These are phyloP conservation scores for Platysteira castanea DNA, from an alignment of 2,113 vertebrate species.

Conservation along the genomic window DNA sequence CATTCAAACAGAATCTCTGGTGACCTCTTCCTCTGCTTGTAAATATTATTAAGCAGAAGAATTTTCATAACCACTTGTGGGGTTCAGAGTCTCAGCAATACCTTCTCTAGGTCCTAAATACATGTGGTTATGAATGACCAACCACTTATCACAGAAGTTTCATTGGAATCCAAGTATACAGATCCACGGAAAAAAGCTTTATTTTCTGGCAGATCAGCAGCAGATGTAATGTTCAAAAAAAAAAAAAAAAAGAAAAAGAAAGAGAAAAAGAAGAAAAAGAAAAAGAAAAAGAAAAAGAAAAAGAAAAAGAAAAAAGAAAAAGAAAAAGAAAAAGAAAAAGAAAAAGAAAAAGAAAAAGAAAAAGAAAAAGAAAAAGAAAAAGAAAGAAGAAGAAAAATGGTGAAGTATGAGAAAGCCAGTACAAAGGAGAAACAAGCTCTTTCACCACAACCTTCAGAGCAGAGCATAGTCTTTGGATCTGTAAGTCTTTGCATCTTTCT, in stretches of 20 bases:
- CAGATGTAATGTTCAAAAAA: background rate
- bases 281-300: too few species aligned
- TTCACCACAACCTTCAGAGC: background rate
- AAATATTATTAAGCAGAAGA: background rate
- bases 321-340: too few species aligned
- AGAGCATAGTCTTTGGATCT: background rate
- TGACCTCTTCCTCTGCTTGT: background rate
- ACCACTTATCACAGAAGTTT: background rate
- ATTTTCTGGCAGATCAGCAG: background rate
- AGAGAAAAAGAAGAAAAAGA: too few species aligned
- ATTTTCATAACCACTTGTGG: background rate
- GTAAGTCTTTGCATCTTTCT: background rate
- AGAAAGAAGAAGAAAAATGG: accelerated
- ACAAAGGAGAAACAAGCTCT: background rate
- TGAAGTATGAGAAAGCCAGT: background rate
- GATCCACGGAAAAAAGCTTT: background rate
- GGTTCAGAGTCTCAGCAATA: background rate
- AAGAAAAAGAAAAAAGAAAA: too few species aligned
- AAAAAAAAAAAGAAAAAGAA: background rate
- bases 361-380: background rate
- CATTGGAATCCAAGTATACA: background rate
- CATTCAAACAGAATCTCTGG: background rate
- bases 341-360: too few species aligned
- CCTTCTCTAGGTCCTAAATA: background rate
- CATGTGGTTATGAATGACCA: accelerated